Evolutionary conservation across 2,888 invertebrate species (phyloP), one percentile per base, ranked within the genome.

Genomic region (Pomacea canaliculata): DNA sequence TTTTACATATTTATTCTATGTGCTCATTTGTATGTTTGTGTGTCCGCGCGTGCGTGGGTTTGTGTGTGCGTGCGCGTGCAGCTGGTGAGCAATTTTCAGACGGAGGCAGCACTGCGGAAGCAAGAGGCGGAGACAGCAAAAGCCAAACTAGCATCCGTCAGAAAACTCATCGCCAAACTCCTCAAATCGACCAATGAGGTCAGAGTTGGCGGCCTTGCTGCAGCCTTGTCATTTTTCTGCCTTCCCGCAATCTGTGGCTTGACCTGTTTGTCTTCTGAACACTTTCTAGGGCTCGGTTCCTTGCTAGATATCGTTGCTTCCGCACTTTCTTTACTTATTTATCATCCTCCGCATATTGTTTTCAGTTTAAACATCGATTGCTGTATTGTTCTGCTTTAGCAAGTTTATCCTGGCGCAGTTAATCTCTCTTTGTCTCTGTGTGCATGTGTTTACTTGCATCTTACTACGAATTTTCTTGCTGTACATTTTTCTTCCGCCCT

Each of bases 131-230:
- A 90, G 60, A 83, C 84, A 65, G 84, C 88, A 18, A 87, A 84
- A 63, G 75, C 82, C 49, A 90, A 90, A 79, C 83, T 90, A 48
- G 85, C 87, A 48, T 82, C 85, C 1, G 86, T 90, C 10, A 80
- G 90, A 19, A 89, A 89, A 81, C 86, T 90, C 79, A 90, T 90
- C 13, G 87, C 89, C 51, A 89, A 89, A 79, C 86, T 90, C 37
- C 85, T 90, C 69, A 90, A 88, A 76, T 88, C 89, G 56, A 89
- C 89, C 60, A 90, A 90, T 79, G 90, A 90, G 86, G 90, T 89
- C 71, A 79, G 83, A 71, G 13, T 56, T 16, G 12, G 4, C 16
- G 37, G 37, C 37, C 37, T 37, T 37, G 37, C 18, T 60, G 9
- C 60, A 27, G 16, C 8, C n/a, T n/a, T 49, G 23, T 62, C 48